A percentile compares a stretch with the other conserved stretches of the same genome.
Conservation (phyloP, 2,888 invertebrate genomes). For the Pherbina coryleti region DNA sequence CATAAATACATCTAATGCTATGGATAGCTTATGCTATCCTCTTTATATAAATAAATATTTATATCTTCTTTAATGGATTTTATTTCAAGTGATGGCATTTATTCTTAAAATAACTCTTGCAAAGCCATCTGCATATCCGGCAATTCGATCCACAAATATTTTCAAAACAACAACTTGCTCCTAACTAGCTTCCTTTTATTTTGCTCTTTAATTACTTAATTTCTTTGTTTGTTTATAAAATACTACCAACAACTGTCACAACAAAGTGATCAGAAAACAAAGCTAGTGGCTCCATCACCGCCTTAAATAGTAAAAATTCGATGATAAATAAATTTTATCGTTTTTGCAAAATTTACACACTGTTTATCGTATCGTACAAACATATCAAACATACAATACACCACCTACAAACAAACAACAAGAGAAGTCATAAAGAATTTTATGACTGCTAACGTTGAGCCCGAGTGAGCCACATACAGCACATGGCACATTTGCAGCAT, state of each 20-base stretch:
- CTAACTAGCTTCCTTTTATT: neutral
- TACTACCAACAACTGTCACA: constrained; percentile 9
- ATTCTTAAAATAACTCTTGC: neutral
- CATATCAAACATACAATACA: neutral
- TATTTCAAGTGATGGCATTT: neutral
- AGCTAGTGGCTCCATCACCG: neutral
- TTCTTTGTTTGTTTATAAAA: neutral
- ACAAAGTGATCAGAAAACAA: neutral
- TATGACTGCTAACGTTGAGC: neutral
- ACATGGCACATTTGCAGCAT: neutral
- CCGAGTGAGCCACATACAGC: neutral
- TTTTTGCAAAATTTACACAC: constrained; percentile 22
- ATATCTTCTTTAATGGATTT: no score
- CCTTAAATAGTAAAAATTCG: constrained; percentile 17
- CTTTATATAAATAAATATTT: no score
- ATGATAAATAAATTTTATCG: constrained; percentile 31
- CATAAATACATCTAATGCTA: no score
- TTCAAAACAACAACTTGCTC: neutral
- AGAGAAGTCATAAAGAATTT: neutral
- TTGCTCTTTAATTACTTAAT: neutral
- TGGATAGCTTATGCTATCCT: no score
- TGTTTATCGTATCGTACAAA: neutral
- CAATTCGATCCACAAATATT: neutral
- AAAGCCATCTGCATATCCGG: neutral
- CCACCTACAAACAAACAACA: neutral